Percentiles rank a stretch among this genome's conserved stretches.
Conservation (phyloP, 2,797 vertebrate species). For the Mionectes olivaceus region DNA sequence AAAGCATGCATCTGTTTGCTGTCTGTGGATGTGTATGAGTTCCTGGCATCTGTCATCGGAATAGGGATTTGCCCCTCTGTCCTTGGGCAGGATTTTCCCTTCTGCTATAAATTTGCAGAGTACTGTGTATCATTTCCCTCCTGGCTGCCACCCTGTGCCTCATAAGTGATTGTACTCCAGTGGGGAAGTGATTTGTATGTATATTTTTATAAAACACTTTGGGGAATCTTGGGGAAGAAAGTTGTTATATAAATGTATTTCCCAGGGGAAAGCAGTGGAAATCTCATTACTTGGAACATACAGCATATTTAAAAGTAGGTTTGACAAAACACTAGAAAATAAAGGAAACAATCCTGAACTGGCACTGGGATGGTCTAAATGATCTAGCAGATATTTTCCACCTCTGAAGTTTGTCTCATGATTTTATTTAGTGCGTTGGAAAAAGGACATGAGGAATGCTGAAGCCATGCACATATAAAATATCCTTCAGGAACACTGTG, state of each 20-base stretch:
- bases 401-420: slow-evolving; percentile 36
- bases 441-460: slow-evolving; percentile 44
- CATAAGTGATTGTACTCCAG: slow-evolving; percentile 63
- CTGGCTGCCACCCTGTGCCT: slow-evolving; percentile 63
- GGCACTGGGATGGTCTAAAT: slow-evolving; percentile 46
- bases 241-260: slow-evolving; percentile 75
- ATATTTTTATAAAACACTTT: slow-evolving; percentile 74
- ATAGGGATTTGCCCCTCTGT: slow-evolving; percentile 46
- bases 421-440: slow-evolving; percentile 51
- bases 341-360: slow-evolving; percentile 63
- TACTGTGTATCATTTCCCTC: slow-evolving; percentile 51
- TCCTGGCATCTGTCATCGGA: neutral
- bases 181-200: slow-evolving; percentile 71
- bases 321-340: slow-evolving; percentile 70
- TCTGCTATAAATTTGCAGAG: slow-evolving; percentile 45
- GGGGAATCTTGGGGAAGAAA: slow-evolving; percentile 66
- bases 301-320: slow-evolving; percentile 65
- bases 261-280: slow-evolving; percentile 66
- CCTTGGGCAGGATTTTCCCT: slow-evolving; percentile 61
- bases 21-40: neutral
- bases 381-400: slow-evolving; percentile 68
- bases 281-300: slow-evolving; percentile 72
- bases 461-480: slow-evolving; percentile 31
- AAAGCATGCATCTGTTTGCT: neutral
- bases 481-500: slow-evolving; percentile 15